phyloP scores from a whole-genome alignment of 2,888 invertebrate species.

The Drosophila atroscutellata region DNA sequence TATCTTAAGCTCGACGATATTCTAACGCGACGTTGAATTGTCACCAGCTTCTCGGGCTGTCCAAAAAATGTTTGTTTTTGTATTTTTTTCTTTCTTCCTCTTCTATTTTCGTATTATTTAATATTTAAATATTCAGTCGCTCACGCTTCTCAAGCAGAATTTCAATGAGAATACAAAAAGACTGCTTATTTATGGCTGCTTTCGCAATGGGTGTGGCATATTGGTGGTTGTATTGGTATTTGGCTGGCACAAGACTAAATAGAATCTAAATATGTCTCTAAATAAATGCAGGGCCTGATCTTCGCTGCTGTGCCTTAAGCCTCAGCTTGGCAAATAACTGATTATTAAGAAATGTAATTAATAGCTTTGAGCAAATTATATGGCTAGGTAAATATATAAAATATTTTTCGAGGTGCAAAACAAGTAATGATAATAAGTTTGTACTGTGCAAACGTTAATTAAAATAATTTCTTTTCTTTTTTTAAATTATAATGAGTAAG shows the following conservation, averaged over 20 bases:
- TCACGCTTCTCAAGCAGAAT: slow-evolving; percentile 44
- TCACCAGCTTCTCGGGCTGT: slow-evolving; percentile 36
- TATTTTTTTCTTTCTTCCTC: neutral
- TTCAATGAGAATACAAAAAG: slow-evolving; percentile 47
- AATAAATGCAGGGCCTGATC: slow-evolving; percentile 1
- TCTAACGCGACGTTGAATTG: slow-evolving; percentile 35
- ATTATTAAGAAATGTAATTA: slow-evolving; percentile 15
- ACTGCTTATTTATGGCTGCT: slow-evolving; percentile 17
- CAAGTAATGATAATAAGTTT: neutral
- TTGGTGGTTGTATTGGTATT: neutral
- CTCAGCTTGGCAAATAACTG: slow-evolving; percentile 9
- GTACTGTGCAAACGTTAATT: neutral
- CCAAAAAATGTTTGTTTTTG: slow-evolving; percentile 10
- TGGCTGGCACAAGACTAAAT: slow-evolving; percentile 1
- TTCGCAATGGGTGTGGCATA: slow-evolving; percentile 8
- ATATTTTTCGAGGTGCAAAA: neutral
- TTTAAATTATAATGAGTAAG: neutral
- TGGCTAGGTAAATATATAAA: neutral
- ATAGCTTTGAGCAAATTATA: slow-evolving; percentile 11
- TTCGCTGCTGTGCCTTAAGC: slow-evolving; percentile 2
- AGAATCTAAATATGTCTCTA: slow-evolving; percentile 3
- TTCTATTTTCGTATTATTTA: slow-evolving; percentile 43
- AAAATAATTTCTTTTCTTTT: neutral
- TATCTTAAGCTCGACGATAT: slow-evolving; percentile 32
- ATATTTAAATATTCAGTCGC: slow-evolving; percentile 60